Evolutionary conservation across 2,113 vertebrate genomes (phyloP), one percentile per base, ranked within the genome.

Genomic region (Labeo rohita): DNA sequence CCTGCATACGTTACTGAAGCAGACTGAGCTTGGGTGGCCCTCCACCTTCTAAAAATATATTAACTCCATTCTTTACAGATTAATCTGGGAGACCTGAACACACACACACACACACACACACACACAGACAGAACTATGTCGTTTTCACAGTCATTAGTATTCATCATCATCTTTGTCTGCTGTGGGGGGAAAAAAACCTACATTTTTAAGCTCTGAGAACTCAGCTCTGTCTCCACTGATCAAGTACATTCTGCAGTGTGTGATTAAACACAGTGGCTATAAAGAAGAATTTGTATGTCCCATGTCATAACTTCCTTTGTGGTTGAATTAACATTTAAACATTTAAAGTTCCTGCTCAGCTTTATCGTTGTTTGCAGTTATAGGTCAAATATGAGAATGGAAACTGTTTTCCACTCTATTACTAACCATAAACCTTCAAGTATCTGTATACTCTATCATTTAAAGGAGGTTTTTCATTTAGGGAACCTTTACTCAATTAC

Each of bases 151-250:
- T 49, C 9, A 74, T 73, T 47, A 47, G 72, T 5, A 74, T 74
- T 49, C 10, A 49, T 45, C 72, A 47, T 23, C 43, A n/a, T 74
- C 70, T 74, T 47, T 45, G 18, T 47, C 43, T 13, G 10, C 45
- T 47, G 18, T 13, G 15, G 6, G 43, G 72, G 10, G 0, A 23
- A 13, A n/a, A 43, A 8, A 45, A 11, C 16, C 8, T 0, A 6
- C 5, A 10, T 23, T 47, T 23, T 74, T 49, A 49, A 12, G 21
- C 11, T 23, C 45, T 2, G 70, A 74, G 70, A 74, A 74, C 18
- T 74, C 72, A 74, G 43, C 39, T 47, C 21, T 73, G 70, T 47
- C 70, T 73, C 18, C 70, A 74, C 43, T 74, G 43, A 11, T 23
- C 72, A 49, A 74, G 43, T n/a, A 7, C 4, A 49, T 1, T 49